phyloP scores from a whole-genome alignment of 2,113 vertebrate species.

The Peromyscus californicus region DNA sequence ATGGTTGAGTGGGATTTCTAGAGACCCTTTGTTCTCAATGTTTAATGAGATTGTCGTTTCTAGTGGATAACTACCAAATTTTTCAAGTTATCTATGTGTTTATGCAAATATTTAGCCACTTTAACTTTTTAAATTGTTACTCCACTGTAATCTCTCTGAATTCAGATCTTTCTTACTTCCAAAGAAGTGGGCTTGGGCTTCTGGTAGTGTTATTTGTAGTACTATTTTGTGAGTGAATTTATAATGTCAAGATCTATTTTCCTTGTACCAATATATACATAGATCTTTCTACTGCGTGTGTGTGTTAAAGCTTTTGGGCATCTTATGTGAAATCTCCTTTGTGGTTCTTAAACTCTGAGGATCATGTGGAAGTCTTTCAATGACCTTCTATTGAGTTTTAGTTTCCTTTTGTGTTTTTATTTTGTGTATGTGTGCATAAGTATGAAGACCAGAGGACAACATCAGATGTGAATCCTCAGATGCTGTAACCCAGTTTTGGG shows the following conservation, averaged over 20 bases:
- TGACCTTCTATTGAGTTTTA: neutral
- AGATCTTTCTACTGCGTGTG: neutral
- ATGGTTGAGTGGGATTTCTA: neutral
- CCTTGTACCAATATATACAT: neutral
- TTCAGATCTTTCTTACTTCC: neutral
- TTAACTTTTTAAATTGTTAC: neutral
- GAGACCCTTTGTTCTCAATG: neutral
- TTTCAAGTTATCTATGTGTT: neutral
- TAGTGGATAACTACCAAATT: neutral
- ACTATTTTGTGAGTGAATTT: neutral
- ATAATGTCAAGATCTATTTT: neutral
- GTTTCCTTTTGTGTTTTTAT: neutral
- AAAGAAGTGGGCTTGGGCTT: neutral
- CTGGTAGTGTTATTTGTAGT: neutral
- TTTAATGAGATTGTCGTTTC: neutral
- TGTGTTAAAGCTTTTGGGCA: neutral
- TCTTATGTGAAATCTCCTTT: neutral
- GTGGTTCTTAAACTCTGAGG: neutral
- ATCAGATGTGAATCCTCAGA: no score
- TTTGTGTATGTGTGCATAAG: neutral
- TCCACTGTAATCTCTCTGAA: neutral
- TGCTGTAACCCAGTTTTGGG: neutral
- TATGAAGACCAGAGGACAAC: neutral
- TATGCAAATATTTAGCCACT: neutral
- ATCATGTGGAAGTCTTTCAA: neutral